phyloP scores from a whole-genome alignment of 2,888 invertebrate genomes.

The Phalera bucephala region DNA sequence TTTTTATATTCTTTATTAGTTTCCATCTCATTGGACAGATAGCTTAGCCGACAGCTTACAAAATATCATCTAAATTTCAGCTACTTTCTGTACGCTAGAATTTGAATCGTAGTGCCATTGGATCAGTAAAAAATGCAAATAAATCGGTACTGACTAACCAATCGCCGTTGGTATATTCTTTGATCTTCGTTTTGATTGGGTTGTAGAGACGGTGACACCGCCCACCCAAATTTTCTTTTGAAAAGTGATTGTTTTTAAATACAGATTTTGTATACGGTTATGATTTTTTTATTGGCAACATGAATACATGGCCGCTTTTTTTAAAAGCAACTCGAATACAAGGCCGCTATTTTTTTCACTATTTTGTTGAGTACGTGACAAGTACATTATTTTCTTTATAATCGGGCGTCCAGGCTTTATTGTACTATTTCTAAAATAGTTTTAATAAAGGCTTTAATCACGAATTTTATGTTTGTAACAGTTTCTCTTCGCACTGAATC shows the following conservation, averaged over 20 bases:
- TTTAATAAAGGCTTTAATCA: slow-evolving; percentile 57
- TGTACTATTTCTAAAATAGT: slow-evolving; percentile 77
- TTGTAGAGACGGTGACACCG: slow-evolving; percentile 41
- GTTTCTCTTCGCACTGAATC: slow-evolving; percentile 42
- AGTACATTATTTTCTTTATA: slow-evolving; percentile 8
- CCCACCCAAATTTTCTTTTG: too few relatives aligned
- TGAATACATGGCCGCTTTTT: not conserved
- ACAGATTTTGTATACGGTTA: slow-evolving; percentile 6
- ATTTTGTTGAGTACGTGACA: slow-evolving; percentile 8
- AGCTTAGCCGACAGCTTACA: not conserved
- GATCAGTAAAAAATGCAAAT: slow-evolving; percentile 44
- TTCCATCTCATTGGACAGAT: slow-evolving; percentile 1
- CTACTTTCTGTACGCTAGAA: slow-evolving; percentile 19
- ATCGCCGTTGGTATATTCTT: slow-evolving; percentile 40
- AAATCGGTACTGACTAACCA: slow-evolving; percentile 41
- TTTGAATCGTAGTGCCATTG: slow-evolving; percentile 51
- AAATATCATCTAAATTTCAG: slow-evolving; percentile 1
- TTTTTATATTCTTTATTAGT: not conserved
- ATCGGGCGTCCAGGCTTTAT: slow-evolving; percentile 64
- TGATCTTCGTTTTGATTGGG: slow-evolving; percentile 53
- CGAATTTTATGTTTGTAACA: slow-evolving; percentile 34
- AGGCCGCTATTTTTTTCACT: slow-evolving; percentile 4
- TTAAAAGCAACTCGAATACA: slow-evolving; percentile 4
- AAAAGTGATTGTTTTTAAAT: too few relatives aligned
- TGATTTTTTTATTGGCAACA: slow-evolving; percentile 22